These are phyloP conservation scores for Odocoileus hemionus DNA, from an alignment of 2,113 vertebrate genomes.

Conservation along the genomic window DNA sequence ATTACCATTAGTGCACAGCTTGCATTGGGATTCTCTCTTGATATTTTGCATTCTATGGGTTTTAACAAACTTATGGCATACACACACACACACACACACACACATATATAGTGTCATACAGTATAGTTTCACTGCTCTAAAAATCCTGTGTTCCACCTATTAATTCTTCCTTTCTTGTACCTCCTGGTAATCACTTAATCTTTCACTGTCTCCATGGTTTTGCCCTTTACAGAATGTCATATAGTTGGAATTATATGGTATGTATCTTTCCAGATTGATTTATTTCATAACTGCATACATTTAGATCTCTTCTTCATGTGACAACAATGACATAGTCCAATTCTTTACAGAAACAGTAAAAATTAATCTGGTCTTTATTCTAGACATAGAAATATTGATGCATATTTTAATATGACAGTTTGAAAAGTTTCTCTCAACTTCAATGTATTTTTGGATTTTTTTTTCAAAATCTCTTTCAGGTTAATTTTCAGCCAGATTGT, in stretches of 20 bases:
- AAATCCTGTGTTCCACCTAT: neutral
- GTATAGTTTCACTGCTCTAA: neutral
- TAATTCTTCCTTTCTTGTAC: neutral
- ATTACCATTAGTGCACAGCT: neutral
- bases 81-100: neutral
- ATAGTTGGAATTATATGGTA: neutral
- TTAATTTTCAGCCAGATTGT: neutral
- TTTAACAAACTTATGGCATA: neutral
- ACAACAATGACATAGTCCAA: neutral
- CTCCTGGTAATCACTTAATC: neutral
- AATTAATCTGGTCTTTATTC: neutral
- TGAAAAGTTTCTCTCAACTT: neutral
- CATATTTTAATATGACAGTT: neutral
- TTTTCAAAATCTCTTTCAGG: neutral
- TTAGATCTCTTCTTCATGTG: neutral
- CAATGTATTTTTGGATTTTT: neutral
- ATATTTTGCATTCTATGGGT: neutral
- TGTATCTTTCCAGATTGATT: neutral
- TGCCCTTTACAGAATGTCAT: neutral
- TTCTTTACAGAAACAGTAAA: neutral
- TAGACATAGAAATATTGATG: neutral
- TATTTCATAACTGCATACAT: neutral
- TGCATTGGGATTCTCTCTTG: neutral
- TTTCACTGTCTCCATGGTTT: neutral
- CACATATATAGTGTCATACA: neutral